Evolutionary conservation across 2,113 vertebrate genomes (phyloP).

Genomic region (Centropus bengalensis): DNA sequence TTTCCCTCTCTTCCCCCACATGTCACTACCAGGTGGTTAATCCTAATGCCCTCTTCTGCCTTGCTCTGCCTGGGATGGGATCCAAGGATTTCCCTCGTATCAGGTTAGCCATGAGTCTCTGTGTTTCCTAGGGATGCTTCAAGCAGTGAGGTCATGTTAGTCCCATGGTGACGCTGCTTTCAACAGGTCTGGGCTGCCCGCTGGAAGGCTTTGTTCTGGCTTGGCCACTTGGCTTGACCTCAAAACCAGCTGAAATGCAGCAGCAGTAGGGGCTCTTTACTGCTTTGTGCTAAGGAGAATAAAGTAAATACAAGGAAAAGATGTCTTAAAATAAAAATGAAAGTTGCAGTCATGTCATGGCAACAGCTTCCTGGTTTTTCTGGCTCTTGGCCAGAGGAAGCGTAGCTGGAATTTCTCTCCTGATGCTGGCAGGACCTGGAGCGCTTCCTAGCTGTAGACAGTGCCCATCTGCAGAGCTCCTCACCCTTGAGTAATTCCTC

Average conservation of each 20-base stretch:
- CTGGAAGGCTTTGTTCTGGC: not conserved
- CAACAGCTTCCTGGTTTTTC: constrained; percentile 42
- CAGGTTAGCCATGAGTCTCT: not conserved
- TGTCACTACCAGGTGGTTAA: not conserved
- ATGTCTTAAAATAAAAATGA: constrained; percentile 32
- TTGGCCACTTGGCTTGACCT: not conserved
- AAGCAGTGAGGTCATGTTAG: not conserved
- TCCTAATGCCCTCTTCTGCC: not conserved
- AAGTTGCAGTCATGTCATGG: constrained; percentile 37
- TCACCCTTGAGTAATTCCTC: not conserved
- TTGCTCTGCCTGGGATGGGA: not conserved
- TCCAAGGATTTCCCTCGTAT: not conserved
- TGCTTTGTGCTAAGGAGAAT: constrained; percentile 19
- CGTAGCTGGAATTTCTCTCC: constrained; percentile 11
- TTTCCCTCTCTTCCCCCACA: not conserved
- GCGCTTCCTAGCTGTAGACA: not conserved
- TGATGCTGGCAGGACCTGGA: constrained; percentile 29
- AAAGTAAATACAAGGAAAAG: constrained; percentile 10
- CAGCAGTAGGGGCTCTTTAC: not conserved
- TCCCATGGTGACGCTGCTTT: not conserved
- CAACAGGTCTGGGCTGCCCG: not conserved
- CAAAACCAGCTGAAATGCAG: not conserved
- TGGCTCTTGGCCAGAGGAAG: constrained; percentile 33
- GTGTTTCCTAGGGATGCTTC: not conserved
- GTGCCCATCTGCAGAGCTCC: not conserved